Conservation (phyloP, 2,888 invertebrate genomes). For the Stenodera caucasica region DNA sequence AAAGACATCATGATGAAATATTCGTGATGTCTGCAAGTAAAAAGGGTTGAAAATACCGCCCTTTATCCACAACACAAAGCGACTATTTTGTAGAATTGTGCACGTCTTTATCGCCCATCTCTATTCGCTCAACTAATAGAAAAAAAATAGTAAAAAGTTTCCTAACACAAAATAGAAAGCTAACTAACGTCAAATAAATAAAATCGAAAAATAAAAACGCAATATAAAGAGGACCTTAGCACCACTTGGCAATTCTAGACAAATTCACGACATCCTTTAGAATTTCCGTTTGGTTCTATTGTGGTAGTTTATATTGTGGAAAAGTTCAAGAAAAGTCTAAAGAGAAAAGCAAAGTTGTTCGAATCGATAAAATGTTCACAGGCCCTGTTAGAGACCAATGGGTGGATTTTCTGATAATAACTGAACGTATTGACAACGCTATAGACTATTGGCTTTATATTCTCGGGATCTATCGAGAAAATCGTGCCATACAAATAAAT, state of each 20-base stretch:
- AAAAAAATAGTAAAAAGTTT: too few species aligned
- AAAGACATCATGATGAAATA: not conserved
- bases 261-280: constrained; percentile 36
- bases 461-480: not conserved
- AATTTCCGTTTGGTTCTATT: constrained; percentile 31
- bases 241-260: constrained; percentile 32
- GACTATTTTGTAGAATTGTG: too few species aligned
- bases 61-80: not conserved
- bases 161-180: too few species aligned
- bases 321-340: constrained; percentile 32
- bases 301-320: constrained; percentile 36
- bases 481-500: not conserved
- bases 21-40: not conserved
- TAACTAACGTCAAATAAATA: not conserved
- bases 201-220: not conserved
- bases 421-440: not conserved
- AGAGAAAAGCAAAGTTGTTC: constrained; percentile 26
- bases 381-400: not conserved
- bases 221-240: not conserved
- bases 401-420: not conserved
- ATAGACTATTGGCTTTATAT: not conserved
- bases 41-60: not conserved
- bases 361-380: constrained; percentile 33
- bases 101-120: not conserved
- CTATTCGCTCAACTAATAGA: not conserved